Evolutionary conservation across 1,140 invertebrate genomes (phyloP).

Genomic region (Tetranychus urticae): DNA sequence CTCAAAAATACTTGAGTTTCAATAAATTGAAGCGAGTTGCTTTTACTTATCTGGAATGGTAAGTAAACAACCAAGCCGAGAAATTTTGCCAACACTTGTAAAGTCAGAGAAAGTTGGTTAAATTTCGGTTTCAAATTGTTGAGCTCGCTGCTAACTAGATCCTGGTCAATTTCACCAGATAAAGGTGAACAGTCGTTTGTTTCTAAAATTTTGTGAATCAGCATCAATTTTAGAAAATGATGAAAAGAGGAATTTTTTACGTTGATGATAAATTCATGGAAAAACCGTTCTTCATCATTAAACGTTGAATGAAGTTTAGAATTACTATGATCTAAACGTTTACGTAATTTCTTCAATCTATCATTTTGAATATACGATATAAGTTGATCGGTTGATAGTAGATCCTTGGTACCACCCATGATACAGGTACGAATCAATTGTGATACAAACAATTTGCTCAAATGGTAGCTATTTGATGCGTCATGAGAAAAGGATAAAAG

Average conservation of each 20-base stretch:
- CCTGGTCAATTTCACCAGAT: too few relatives aligned
- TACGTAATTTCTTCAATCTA: too few relatives aligned
- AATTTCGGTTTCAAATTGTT: slow-evolving; percentile 29
- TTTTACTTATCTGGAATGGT: slow-evolving; percentile 21
- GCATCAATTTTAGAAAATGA: too few relatives aligned
- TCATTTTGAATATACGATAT: too few relatives aligned
- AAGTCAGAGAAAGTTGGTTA: slow-evolving; percentile 32
- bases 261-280: slow-evolving; percentile 42
- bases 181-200: too few relatives aligned
- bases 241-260: slow-evolving; percentile 23
- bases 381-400: too few relatives aligned
- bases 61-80: slow-evolving; percentile 40
- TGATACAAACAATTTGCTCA: slow-evolving; percentile 45
- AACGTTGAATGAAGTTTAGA: slow-evolving; percentile 29
- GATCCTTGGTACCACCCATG: not conserved
- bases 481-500: slow-evolving; percentile 32
- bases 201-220: too few relatives aligned
- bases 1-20: too few relatives aligned
- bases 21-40: too few relatives aligned
- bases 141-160: too few relatives aligned
- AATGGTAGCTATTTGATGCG: slow-evolving; percentile 45
- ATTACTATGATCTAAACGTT: slow-evolving; percentile 27
- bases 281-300: slow-evolving; percentile 47
- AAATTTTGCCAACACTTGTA: slow-evolving; percentile 43
- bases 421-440: slow-evolving; percentile 41